These are phyloP conservation scores for Chlorops oryzae DNA, from an alignment of 1,140 invertebrate species.

Conservation along the genomic window DNA sequence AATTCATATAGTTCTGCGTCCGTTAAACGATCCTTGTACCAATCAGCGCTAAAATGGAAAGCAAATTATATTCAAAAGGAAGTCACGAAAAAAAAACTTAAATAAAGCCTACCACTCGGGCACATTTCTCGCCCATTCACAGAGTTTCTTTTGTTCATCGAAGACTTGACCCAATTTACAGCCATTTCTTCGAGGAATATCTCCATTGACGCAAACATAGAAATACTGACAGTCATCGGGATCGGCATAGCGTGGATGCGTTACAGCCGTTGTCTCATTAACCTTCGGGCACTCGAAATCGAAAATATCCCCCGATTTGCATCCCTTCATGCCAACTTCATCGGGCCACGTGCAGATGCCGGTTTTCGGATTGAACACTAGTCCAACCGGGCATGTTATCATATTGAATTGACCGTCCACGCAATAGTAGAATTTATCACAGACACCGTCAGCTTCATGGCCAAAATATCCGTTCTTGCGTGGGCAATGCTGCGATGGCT, in stretches of 20 bases:
- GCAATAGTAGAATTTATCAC: conserved; percentile 87
- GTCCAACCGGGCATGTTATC: conserved; percentile 78
- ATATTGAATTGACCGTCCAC: conserved; percentile 83
- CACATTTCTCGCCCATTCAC: conserved; percentile 83
- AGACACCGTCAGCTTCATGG: conserved; percentile 71
- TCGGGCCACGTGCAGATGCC: conserved; percentile 90
- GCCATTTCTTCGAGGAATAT: conserved; percentile 71
- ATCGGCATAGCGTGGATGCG: conserved; percentile 80
- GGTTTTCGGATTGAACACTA: conserved; percentile 82
- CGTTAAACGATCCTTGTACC: conserved; percentile 79
- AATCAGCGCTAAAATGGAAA: conserved; percentile 61
- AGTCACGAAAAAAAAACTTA: too few relatives aligned
- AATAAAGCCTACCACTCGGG: conserved; percentile 82
- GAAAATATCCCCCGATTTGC: conserved; percentile 77
- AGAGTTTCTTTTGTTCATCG: conserved; percentile 73
- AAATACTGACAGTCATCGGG: conserved; percentile 88
- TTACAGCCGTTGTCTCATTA: conserved; percentile 62
- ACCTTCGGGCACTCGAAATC: conserved; percentile 78
- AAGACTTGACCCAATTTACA: conserved; percentile 88
- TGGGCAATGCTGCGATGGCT: conserved; percentile 67
- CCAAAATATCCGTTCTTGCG: conserved; percentile 83
- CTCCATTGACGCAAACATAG: conserved; percentile 85
- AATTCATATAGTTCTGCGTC: conserved; percentile 69
- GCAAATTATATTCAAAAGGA: neutral
- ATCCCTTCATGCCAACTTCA: conserved; percentile 79